A percentile compares a stretch with the other conserved stretches of the same genome.
These are phyloP conservation scores for Emydocephalus ijimae DNA, from an alignment of 2,113 vertebrate species.

Conservation along the genomic window DNA sequence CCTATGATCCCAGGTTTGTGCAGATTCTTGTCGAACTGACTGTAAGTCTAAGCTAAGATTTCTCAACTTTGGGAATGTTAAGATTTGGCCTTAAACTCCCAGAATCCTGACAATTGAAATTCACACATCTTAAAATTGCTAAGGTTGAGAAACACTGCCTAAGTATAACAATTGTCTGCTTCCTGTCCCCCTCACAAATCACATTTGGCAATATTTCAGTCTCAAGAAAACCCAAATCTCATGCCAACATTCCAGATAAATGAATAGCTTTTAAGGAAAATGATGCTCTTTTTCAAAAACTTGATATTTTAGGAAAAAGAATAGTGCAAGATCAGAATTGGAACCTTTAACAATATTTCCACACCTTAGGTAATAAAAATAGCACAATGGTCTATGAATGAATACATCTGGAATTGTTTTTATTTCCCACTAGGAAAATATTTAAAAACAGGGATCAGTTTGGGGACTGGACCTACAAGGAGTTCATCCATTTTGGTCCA, in stretches of 20 bases:
- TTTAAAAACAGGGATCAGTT: constrained; percentile 72
- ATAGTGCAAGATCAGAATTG: constrained; percentile 75
- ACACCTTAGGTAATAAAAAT: constrained; percentile 72
- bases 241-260: constrained; percentile 80
- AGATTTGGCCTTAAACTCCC: background rate
- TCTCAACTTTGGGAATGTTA: background rate
- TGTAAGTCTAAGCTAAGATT: constrained; percentile 58
- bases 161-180: constrained; percentile 66
- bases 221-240: constrained; percentile 74
- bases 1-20: constrained; percentile 2
- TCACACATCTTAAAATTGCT: background rate
- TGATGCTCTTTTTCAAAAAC: constrained; percentile 77
- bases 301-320: constrained; percentile 65
- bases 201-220: constrained; percentile 72
- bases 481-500: constrained; percentile 74
- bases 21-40: constrained; percentile 52
- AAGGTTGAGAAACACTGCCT: background rate
- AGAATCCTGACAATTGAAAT: background rate
- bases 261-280: constrained; percentile 78
- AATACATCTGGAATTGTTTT: constrained; percentile 86
- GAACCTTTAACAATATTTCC: constrained; percentile 77
- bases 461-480: constrained; percentile 78
- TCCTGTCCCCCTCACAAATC: constrained; percentile 8
- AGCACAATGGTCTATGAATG: constrained; percentile 76
- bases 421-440: constrained; percentile 82